These are phyloP conservation scores for Dendroctonus valens DNA, from an alignment of 1,140 invertebrate genomes.

Conservation along the genomic window DNA sequence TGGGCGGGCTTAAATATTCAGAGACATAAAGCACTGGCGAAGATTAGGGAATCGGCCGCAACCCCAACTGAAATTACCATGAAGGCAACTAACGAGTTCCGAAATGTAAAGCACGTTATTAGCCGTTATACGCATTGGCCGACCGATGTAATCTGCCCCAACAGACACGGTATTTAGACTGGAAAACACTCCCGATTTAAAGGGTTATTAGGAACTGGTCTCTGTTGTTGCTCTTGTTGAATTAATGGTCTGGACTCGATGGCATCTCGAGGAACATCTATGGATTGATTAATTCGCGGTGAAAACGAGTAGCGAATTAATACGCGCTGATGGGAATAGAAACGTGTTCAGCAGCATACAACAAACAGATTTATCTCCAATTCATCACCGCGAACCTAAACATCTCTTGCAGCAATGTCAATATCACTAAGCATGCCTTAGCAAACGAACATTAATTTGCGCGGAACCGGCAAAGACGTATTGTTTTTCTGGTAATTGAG, in stretches of 20 bases:
- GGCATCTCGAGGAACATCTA: no score
- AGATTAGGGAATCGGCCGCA: neutral
- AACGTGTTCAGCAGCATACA: no score
- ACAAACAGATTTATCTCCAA: slow-evolving; percentile 10
- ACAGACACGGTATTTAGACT: slow-evolving; percentile 13
- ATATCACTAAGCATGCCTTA: slow-evolving; percentile 12
- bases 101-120: slow-evolving; percentile 19
- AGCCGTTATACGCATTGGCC: slow-evolving; percentile 20
- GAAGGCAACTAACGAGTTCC: slow-evolving; percentile 8
- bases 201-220: no score
- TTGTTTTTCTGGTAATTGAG: slow-evolving; percentile 18
- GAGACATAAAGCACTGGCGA: neutral
- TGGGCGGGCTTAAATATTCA: no score
- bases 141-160: neutral
- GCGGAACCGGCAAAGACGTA: slow-evolving; percentile 11
- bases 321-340: no score
- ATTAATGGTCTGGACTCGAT: neutral
- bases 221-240: neutral
- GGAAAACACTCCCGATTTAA: slow-evolving; percentile 9
- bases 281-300: no score
- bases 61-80: slow-evolving; percentile 1
- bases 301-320: no score
- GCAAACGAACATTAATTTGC: slow-evolving; percentile 13
- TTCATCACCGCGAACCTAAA: slow-evolving; percentile 10
- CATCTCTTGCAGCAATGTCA: slow-evolving; percentile 8